These are phyloP conservation scores for Otus sunia DNA, from an alignment of 2,113 vertebrate species.

Conservation along the genomic window DNA sequence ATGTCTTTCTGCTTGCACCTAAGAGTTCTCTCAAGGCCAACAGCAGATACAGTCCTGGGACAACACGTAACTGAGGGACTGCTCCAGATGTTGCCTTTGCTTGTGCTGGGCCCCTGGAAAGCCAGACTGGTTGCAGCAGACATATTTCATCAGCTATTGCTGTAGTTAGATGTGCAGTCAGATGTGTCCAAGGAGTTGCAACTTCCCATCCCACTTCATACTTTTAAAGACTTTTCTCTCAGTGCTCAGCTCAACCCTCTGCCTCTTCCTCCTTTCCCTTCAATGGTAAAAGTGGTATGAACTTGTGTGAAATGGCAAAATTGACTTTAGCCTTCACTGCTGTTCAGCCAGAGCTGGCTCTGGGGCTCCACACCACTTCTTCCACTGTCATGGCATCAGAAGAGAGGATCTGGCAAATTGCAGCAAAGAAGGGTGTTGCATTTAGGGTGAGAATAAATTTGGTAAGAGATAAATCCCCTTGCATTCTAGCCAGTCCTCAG, in stretches of 20 bases:
- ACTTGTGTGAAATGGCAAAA: not conserved
- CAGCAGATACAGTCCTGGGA: not conserved
- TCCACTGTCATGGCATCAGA: not conserved
- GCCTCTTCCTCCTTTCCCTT: not conserved
- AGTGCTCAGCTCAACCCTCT: not conserved
- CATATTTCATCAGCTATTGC: not conserved
- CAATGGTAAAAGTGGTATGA: not conserved
- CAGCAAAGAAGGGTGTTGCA: not conserved
- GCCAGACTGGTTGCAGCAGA: not conserved
- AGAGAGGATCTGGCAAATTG: not conserved
- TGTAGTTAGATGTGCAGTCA: not conserved
- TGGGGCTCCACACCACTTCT: not conserved
- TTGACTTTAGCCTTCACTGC: not conserved
- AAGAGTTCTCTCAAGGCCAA: not conserved
- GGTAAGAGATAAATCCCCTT: too few relatives aligned
- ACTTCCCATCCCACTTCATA: not conserved
- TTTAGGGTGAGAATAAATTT: too few relatives aligned
- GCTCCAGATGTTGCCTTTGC: not conserved
- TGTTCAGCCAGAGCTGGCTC: not conserved
- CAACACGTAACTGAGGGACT: accelerated
- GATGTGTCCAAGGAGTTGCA: not conserved
- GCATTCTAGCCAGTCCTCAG: too few relatives aligned
- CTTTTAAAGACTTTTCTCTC: not conserved
- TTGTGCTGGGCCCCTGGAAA: not conserved
- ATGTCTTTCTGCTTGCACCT: not conserved